phyloP scores from a whole-genome alignment of 2,113 vertebrate genomes.

The Hystrix brachyura region DNA sequence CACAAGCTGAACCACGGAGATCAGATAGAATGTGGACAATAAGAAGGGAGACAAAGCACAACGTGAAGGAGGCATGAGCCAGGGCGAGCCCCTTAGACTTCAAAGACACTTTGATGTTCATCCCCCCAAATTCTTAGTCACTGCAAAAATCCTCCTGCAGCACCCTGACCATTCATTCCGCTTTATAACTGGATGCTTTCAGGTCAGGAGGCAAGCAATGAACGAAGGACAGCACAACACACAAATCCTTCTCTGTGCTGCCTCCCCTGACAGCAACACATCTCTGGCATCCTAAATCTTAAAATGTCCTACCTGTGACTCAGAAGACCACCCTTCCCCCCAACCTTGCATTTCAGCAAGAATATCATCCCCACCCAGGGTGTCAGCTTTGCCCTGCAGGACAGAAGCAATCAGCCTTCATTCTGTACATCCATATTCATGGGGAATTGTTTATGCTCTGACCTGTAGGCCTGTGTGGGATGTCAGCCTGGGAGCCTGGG shows the following conservation, averaged over 20 bases:
- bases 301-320: background rate
- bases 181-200: background rate
- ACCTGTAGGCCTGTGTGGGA: constrained; percentile 68
- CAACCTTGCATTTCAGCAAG: constrained; percentile 56
- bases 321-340: background rate
- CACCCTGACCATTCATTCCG: background rate
- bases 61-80: background rate
- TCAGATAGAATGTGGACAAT: background rate
- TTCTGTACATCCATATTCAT: constrained; percentile 70
- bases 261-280: background rate
- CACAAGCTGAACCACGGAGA: background rate
- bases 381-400: constrained; percentile 27
- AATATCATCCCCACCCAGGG: constrained; percentile 23
- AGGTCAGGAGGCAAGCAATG: background rate
- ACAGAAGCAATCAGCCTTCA: constrained; percentile 60
- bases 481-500: constrained; percentile 53
- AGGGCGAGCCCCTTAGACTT: background rate
- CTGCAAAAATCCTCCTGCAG: background rate
- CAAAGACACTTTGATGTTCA: background rate
- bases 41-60: background rate
- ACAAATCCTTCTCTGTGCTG: background rate
- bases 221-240: background rate
- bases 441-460: constrained; percentile 48
- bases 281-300: constrained; percentile 53
- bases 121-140: background rate